Conservation (phyloP, 2,888 invertebrate species). For the Aphodius granarius region DNA sequence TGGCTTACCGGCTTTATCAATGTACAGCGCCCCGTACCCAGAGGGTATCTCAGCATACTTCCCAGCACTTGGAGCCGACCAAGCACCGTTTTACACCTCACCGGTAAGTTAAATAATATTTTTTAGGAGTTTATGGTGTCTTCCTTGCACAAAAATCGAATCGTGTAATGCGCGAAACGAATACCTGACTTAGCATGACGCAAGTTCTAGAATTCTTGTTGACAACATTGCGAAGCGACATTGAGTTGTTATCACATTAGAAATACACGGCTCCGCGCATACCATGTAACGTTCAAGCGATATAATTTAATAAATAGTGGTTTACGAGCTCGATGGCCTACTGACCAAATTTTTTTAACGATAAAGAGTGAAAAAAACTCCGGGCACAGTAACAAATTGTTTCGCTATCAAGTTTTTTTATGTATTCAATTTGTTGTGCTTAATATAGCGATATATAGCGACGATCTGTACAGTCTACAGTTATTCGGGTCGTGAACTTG, state of each 20-base stretch:
- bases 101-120: slow-evolving; percentile 66
- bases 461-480: no score
- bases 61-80: slow-evolving; percentile 81
- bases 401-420: not conserved
- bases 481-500: not conserved
- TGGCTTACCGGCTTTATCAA: slow-evolving; percentile 75
- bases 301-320: not conserved
- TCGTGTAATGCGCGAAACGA: not conserved
- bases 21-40: slow-evolving; percentile 80
- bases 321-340: not conserved
- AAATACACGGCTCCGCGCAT: slow-evolving; percentile 6
- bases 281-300: not conserved
- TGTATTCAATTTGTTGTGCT: not conserved
- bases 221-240: slow-evolving; percentile 11
- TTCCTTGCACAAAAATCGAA: no score
- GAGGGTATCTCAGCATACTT: slow-evolving; percentile 86
- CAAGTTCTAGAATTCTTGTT: slow-evolving; percentile 11
- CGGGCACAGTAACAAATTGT: not conserved
- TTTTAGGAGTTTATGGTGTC: no score
- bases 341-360: not conserved
- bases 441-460: not conserved
- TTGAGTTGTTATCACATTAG: slow-evolving; percentile 14
- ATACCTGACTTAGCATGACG: not conserved
- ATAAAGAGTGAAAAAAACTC: not conserved
- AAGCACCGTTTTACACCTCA: slow-evolving; percentile 82